A percentile compares a stretch with the other conserved stretches of the same genome.
phyloP scores from a whole-genome alignment of 2,797 vertebrate genomes.

The Masticophis lateralis region DNA sequence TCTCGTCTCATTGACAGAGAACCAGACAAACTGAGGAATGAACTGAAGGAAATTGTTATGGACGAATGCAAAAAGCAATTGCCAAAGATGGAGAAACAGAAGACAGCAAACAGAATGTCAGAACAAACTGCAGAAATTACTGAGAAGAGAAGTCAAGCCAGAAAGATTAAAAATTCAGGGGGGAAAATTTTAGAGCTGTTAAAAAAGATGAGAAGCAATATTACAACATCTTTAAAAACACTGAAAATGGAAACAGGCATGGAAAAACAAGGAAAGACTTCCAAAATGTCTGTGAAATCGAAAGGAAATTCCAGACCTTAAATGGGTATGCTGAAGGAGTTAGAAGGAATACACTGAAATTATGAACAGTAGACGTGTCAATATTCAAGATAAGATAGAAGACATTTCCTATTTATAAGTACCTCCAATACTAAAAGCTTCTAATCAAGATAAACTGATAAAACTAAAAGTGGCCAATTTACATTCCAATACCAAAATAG shows the following conservation, averaged over 20 bases:
- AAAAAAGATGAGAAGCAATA: neutral
- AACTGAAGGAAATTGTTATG: neutral
- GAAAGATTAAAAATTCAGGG: neutral
- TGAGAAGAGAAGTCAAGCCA: neutral
- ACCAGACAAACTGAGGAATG: neutral
- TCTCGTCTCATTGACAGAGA: neutral
- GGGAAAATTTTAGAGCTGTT: neutral
- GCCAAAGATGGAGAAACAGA: neutral
- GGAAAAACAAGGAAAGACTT: no score
- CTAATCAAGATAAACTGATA: no score
- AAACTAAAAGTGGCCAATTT: no score
- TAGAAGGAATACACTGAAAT: no score
- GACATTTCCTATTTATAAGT: no score
- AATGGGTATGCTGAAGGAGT: neutral
- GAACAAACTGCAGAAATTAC: neutral
- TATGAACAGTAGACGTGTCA: no score
- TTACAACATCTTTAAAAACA: neutral
- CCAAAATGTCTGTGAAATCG: no score
- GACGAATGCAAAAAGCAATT: neutral
- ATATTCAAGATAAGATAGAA: no score
- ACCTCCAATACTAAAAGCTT: no score
- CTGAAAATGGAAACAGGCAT: neutral
- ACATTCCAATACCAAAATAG: no score
- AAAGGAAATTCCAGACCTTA: neutral
- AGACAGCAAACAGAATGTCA: neutral